Evolutionary conservation across 2,113 vertebrate species (phyloP).

Genomic region (Cyanoramphus novaezelandiae): DNA sequence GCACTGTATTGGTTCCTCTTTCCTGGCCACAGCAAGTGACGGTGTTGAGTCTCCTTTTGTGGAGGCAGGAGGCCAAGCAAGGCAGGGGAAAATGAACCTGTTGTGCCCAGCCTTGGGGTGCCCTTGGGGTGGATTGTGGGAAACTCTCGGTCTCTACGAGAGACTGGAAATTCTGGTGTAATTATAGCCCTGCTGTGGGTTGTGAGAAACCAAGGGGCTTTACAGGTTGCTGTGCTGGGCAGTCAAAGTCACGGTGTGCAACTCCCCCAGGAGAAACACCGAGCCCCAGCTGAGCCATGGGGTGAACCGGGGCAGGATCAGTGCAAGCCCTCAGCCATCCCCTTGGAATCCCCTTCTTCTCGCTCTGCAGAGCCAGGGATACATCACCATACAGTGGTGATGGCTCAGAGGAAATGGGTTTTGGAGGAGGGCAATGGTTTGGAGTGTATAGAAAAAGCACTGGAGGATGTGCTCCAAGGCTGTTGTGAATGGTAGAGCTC

Average conservation of each 20-base stretch:
- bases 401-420: background rate
- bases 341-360: background rate
- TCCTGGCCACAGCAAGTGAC: background rate
- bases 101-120: background rate
- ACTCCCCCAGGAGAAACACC: background rate
- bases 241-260: background rate
- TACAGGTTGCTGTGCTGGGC: background rate
- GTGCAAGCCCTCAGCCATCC: rapidly evolving
- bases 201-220: constrained; percentile 61
- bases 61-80: background rate
- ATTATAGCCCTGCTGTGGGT: constrained; percentile 46
- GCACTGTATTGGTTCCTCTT: background rate
- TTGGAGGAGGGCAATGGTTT: background rate
- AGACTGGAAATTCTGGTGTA: constrained; percentile 57
- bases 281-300: background rate
- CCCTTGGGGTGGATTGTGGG: background rate
- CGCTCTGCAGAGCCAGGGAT: background rate
- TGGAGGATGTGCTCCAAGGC: background rate
- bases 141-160: background rate
- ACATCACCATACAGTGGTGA: background rate
- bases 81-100: background rate
- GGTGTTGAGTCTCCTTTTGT: background rate
- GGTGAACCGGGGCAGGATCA: rapidly evolving
- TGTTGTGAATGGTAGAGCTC: background rate
- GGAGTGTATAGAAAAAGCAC: background rate